A percentile compares a stretch with the other conserved stretches of the same genome.
Evolutionary conservation across 2,113 vertebrate genomes (phyloP).

Genomic region (Odocoileus virginianus): DNA sequence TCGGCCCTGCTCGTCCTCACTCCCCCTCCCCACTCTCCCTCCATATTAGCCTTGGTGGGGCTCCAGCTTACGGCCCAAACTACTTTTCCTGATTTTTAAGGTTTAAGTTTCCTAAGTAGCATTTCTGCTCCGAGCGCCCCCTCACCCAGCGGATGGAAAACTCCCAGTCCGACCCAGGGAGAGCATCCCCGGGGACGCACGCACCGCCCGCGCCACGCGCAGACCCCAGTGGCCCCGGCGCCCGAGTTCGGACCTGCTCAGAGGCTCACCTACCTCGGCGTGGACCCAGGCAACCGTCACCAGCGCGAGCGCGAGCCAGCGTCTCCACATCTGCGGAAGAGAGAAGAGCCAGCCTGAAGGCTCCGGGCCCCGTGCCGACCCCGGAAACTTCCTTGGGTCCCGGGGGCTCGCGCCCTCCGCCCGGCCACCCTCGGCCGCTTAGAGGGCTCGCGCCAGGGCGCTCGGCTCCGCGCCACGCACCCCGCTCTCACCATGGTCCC

Average conservation of each 20-base stretch:
- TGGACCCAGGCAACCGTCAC: constrained; percentile 74
- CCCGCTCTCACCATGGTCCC: constrained; percentile 23
- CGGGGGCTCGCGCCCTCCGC: neutral
- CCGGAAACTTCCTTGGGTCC: constrained; percentile 67
- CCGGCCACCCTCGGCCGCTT: neutral
- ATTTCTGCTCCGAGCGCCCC: neutral
- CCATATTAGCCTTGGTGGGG: constrained; percentile 10
- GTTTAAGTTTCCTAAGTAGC: neutral
- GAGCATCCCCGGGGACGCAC: neutral
- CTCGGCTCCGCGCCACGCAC: neutral
- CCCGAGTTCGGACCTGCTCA: neutral
- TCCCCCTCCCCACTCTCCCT: neutral
- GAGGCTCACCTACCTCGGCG: constrained; percentile 74
- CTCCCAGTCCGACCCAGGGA: neutral
- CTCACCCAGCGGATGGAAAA: neutral
- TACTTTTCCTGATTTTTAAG: constrained; percentile 5
- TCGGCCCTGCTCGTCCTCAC: neutral
- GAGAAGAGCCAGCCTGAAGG: constrained; percentile 27
- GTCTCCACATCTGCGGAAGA: constrained; percentile 78
- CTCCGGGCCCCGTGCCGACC: neutral
- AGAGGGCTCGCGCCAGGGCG: neutral
- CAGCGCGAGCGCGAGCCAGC: constrained; percentile 73
- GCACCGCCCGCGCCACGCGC: neutral
- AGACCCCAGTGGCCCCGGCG: neutral
- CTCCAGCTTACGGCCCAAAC: neutral